These are phyloP conservation scores for Delphinus delphis DNA, from an alignment of 2,113 vertebrate species.

Conservation along the genomic window DNA sequence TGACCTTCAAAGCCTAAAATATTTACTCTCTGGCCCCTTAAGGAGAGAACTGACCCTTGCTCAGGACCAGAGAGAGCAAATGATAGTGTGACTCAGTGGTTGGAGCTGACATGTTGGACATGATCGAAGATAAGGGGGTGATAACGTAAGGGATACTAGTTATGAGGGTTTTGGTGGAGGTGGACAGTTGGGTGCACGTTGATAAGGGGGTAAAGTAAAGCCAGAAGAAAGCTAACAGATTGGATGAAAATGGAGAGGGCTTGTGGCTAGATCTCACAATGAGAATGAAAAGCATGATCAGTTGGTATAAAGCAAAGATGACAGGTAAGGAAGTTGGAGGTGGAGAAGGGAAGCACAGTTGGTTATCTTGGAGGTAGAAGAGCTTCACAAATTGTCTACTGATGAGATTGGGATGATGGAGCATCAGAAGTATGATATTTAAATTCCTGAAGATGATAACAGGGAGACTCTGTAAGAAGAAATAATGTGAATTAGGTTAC, in stretches of 20 bases:
- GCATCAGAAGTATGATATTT: not conserved
- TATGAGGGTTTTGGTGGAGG: not conserved
- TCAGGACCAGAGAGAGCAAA: not conserved
- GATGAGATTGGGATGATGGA: not conserved
- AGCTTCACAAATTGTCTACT: not conserved
- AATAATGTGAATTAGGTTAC: conserved; percentile 18
- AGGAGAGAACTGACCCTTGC: not conserved
- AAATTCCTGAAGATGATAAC: not conserved
- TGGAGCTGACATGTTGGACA: not conserved
- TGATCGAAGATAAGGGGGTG: not conserved
- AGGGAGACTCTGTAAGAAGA: not conserved
- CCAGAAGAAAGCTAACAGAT: not conserved
- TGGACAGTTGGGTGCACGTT: not conserved
- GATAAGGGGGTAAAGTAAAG: conserved; percentile 4
- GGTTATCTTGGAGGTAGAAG: not conserved
- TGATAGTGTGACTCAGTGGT: not conserved
- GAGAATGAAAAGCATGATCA: not conserved
- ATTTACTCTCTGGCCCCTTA: not conserved
- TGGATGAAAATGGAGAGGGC: not conserved
- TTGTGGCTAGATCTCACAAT: not conserved
- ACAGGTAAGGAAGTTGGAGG: not conserved
- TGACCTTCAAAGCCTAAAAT: not conserved
- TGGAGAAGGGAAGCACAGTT: not conserved
- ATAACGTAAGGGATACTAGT: not conserved
- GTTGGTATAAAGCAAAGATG: not conserved